phyloP scores from a whole-genome alignment of 2,113 vertebrate genomes.

The Argyrosomus japonicus region DNA sequence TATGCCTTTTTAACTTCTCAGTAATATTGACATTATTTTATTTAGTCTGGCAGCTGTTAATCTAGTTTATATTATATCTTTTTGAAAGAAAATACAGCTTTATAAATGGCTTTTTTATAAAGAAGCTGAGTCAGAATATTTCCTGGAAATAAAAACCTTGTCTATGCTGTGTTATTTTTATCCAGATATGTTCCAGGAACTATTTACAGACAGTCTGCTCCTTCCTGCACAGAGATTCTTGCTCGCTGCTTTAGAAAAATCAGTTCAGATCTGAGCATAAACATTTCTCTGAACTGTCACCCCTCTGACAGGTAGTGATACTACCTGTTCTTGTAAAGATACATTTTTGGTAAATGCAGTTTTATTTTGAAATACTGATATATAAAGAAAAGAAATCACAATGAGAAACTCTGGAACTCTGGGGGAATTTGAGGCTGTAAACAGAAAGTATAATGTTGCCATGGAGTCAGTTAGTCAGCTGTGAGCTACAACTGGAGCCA shows the following conservation, averaged over 20 bases:
- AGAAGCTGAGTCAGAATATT: not conserved
- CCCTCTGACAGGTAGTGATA: too few relatives aligned
- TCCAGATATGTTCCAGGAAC: conserved; percentile 8
- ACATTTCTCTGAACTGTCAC: not conserved
- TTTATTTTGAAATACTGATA: too few relatives aligned
- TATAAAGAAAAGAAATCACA: not conserved
- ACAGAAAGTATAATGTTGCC: too few relatives aligned
- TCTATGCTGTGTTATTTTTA: not conserved
- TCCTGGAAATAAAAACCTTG: not conserved
- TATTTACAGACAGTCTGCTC: conserved; percentile 6
- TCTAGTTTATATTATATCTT: too few relatives aligned
- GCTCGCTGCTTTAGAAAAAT: not conserved
- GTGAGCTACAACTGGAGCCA: too few relatives aligned
- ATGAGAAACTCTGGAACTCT: not conserved
- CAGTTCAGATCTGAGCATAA: not conserved
- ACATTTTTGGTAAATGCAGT: too few relatives aligned
- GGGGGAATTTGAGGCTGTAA: not conserved
- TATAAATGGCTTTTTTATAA: not conserved
- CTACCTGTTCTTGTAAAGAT: too few relatives aligned
- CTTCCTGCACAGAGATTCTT: conserved; percentile 11
- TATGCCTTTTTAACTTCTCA: too few relatives aligned
- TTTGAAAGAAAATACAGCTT: too few relatives aligned
- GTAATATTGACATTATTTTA: too few relatives aligned
- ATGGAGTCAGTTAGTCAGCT: too few relatives aligned
- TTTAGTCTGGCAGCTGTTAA: too few relatives aligned